phyloP scores from a whole-genome alignment of 1,140 invertebrate species.

The Bombus difficillimus region DNA sequence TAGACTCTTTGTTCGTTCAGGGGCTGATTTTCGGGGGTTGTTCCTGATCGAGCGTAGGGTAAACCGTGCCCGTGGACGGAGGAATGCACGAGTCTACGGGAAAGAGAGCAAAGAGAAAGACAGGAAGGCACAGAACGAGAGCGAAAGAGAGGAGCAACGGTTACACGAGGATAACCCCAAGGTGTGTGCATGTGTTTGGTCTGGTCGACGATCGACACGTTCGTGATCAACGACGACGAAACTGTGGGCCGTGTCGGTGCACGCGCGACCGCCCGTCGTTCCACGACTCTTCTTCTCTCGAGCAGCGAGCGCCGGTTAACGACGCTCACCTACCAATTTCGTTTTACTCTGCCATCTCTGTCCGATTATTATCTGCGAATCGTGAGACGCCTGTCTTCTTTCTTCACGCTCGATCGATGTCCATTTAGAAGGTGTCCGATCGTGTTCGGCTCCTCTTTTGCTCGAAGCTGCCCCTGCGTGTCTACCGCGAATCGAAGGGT shows the following conservation, averaged over 20 bases:
- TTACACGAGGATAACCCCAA: slow-evolving; percentile 39
- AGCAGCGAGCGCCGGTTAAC: slow-evolving; percentile 40
- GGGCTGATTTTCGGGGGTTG: slow-evolving; percentile 64
- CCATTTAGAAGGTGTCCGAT: background rate
- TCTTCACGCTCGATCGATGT: background rate
- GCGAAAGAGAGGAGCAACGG: background rate
- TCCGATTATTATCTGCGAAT: slow-evolving; percentile 23
- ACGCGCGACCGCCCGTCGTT: slow-evolving; percentile 64
- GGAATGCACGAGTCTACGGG: slow-evolving; percentile 30
- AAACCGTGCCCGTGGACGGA: slow-evolving; percentile 13
- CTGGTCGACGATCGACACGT: slow-evolving; percentile 29
- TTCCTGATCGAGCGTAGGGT: slow-evolving; percentile 51
- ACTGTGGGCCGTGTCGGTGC: slow-evolving; percentile 49
- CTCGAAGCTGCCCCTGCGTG: too few species aligned
- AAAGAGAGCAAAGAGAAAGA: background rate
- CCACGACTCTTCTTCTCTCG: slow-evolving; percentile 25
- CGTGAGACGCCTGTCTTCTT: background rate
- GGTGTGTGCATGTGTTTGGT: slow-evolving; percentile 39
- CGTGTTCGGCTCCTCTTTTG: background rate
- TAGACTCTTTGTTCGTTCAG: slow-evolving; percentile 63
- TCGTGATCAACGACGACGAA: slow-evolving; percentile 56
- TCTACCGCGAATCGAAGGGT: too few species aligned
- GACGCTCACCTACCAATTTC: slow-evolving; percentile 54
- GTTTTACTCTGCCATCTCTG: slow-evolving; percentile 22
- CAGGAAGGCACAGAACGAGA: background rate